Conservation (phyloP, 2,888 invertebrate genomes). For the Orgyia antiqua region DNA sequence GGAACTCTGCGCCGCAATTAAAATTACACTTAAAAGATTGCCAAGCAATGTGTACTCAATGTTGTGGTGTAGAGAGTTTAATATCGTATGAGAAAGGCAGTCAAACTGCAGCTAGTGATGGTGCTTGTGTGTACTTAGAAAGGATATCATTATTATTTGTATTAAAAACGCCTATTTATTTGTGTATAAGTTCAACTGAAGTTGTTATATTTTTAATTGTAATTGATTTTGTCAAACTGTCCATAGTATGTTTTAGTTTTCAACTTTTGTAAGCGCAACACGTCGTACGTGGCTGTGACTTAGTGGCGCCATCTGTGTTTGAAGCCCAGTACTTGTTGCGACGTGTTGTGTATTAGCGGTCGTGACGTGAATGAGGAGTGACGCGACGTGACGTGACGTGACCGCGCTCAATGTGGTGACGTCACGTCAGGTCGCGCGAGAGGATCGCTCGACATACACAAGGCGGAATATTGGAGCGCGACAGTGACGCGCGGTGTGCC, state of each 20-base stretch:
- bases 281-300: slow-evolving; percentile 15
- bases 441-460: slow-evolving; percentile 64
- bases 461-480: slow-evolving; percentile 72
- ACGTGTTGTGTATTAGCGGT: slow-evolving; percentile 31
- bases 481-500: slow-evolving; percentile 72
- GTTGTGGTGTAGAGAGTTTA: slow-evolving; percentile 36
- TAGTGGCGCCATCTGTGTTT: slow-evolving; percentile 30
- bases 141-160: slow-evolving; percentile 44
- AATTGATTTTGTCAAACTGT: slow-evolving; percentile 34
- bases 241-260: slow-evolving; percentile 35
- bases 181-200: slow-evolving; percentile 40
- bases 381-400: slow-evolving; percentile 7
- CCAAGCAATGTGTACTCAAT: slow-evolving; percentile 34
- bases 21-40: slow-evolving; percentile 20
- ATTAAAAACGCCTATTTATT: slow-evolving; percentile 54
- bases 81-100: slow-evolving; percentile 50
- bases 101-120: slow-evolving; percentile 60
- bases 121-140: slow-evolving; percentile 75
- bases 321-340: slow-evolving; percentile 13
- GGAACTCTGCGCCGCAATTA: slow-evolving; percentile 26
- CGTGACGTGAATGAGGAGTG: slow-evolving; percentile 22
- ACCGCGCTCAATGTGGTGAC: background rate
- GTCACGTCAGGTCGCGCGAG: slow-evolving; percentile 11
- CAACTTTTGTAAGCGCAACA: slow-evolving; percentile 48
- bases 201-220: slow-evolving; percentile 32